Evolutionary conservation across 2,797 vertebrate species (phyloP).

Genomic region (Xiphophorus birchmanni): DNA sequence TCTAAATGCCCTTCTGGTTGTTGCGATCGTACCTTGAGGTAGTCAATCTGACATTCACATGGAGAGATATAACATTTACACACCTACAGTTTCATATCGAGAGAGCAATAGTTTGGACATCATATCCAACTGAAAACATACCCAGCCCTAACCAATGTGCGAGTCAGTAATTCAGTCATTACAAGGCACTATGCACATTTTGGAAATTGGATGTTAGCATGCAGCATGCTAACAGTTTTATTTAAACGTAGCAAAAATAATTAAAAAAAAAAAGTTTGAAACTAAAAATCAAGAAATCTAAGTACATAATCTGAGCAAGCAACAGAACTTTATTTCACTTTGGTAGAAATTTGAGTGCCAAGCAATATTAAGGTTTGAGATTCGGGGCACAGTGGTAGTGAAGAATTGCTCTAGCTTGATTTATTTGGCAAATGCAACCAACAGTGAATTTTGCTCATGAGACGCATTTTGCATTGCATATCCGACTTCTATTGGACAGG

Average conservation of each 20-base stretch:
- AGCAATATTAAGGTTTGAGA: neutral
- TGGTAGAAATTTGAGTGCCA: slow-evolving; percentile 11
- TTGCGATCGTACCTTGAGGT: slow-evolving; percentile 9
- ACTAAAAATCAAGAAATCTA: slow-evolving; percentile 3
- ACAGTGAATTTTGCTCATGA: slow-evolving; percentile 14
- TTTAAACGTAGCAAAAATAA: neutral
- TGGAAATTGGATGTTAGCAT: slow-evolving; percentile 6
- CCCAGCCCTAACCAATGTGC: slow-evolving; percentile 48
- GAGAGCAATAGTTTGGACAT: slow-evolving; percentile 12
- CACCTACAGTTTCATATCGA: neutral
- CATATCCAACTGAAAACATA: slow-evolving; percentile 33
- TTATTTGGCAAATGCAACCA: slow-evolving; percentile 24
- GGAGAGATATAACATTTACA: neutral
- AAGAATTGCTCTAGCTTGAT: slow-evolving; percentile 32
- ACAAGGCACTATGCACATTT: slow-evolving; percentile 58
- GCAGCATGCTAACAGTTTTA: neutral
- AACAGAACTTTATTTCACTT: slow-evolving; percentile 40
- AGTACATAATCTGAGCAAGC: slow-evolving; percentile 34
- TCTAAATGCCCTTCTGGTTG: neutral
- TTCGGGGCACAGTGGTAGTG: slow-evolving; percentile 44
- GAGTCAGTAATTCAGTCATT: slow-evolving; percentile 24
- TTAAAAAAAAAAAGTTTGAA: neutral
- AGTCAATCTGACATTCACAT: slow-evolving; percentile 25
- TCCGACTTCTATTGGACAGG: slow-evolving; percentile 30
- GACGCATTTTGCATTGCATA: slow-evolving; percentile 50